Conservation (phyloP, 1,140 invertebrate genomes). For the Araneus ventricosus region DNA sequence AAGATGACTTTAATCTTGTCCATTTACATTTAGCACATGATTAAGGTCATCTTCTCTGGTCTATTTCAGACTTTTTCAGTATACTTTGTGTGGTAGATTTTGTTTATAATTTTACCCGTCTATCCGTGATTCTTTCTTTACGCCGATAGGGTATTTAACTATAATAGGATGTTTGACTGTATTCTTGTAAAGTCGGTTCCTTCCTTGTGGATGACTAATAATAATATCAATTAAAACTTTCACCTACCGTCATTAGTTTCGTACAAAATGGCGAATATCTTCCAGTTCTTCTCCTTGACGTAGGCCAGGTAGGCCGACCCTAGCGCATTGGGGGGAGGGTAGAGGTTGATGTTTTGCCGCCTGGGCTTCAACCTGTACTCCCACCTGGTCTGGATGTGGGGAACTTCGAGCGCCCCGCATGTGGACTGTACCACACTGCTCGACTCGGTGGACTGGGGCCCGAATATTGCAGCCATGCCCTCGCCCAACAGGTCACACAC, state of each 20-base stretch:
- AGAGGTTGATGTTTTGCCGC: slow-evolving; percentile 95
- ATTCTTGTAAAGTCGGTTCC: too few relatives aligned
- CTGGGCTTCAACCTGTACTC: slow-evolving; percentile 90
- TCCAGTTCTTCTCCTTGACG: slow-evolving; percentile 94
- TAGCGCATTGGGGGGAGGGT: slow-evolving; percentile 94
- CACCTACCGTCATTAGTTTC: slow-evolving; percentile 92
- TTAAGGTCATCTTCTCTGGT: too few relatives aligned
- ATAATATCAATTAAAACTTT: too few relatives aligned
- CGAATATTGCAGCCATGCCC: slow-evolving; percentile 95
- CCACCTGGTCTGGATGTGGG: slow-evolving; percentile 96
- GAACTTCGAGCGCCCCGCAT: slow-evolving; percentile 97
- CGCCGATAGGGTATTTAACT: too few relatives aligned
- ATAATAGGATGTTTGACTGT: too few relatives aligned
- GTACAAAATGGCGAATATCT: slow-evolving; percentile 95
- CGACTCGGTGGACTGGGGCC: slow-evolving; percentile 93
- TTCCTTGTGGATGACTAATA: too few relatives aligned
- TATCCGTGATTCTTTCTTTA: too few relatives aligned
- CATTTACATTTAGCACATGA: too few relatives aligned
- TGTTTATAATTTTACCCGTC: too few relatives aligned
- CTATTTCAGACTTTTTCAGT: too few relatives aligned
- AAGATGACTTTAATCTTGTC: too few relatives aligned
- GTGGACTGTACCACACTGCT: slow-evolving; percentile 96
- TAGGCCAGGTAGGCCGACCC: slow-evolving; percentile 94
- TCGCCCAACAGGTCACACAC: slow-evolving; percentile 92
- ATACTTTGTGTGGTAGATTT: too few relatives aligned